phyloP scores from a whole-genome alignment of 2,888 invertebrate species.

The Busseola fusca region DNA sequence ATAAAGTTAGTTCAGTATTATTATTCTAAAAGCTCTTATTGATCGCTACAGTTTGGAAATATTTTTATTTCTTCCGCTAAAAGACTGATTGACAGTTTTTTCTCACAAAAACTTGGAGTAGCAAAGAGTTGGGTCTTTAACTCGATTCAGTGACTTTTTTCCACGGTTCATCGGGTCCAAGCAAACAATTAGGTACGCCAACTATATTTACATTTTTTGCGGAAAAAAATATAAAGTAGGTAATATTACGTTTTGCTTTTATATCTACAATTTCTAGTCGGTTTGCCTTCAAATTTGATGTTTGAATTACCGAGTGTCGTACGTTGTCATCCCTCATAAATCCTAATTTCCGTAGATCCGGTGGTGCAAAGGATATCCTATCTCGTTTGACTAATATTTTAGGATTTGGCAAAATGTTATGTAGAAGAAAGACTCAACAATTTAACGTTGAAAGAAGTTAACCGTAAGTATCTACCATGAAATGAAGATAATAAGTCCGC shows the following conservation, averaged over 20 bases:
- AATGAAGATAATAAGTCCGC: neutral
- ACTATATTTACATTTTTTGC: slow-evolving; percentile 57
- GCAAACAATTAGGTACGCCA: slow-evolving; percentile 54
- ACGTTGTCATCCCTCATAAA: neutral
- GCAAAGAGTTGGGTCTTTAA: slow-evolving; percentile 46
- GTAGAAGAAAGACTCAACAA: neutral
- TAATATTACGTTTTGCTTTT: slow-evolving; percentile 26
- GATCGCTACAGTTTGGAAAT: slow-evolving; percentile 6
- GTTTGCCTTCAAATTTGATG: neutral
- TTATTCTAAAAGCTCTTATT: slow-evolving; percentile 9
- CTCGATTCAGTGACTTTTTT: slow-evolving; percentile 48
- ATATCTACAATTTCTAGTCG: slow-evolving; percentile 9
- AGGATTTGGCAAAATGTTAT: neutral
- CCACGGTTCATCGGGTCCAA: slow-evolving; percentile 53
- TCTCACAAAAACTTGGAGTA: slow-evolving; percentile 42
- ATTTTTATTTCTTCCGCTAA: slow-evolving; percentile 16
- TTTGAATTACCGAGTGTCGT: neutral
- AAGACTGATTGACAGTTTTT: slow-evolving; percentile 40
- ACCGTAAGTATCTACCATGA: neutral
- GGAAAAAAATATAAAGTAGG: slow-evolving; percentile 22
- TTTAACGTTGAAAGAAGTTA: neutral
- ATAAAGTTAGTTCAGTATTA: slow-evolving; percentile 16
- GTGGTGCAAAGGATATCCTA: neutral
- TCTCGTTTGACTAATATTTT: slow-evolving; percentile 1
- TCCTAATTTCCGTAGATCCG: neutral